phyloP scores from a whole-genome alignment of 2,888 invertebrate genomes.

The Drosophila nr. medialis region DNA sequence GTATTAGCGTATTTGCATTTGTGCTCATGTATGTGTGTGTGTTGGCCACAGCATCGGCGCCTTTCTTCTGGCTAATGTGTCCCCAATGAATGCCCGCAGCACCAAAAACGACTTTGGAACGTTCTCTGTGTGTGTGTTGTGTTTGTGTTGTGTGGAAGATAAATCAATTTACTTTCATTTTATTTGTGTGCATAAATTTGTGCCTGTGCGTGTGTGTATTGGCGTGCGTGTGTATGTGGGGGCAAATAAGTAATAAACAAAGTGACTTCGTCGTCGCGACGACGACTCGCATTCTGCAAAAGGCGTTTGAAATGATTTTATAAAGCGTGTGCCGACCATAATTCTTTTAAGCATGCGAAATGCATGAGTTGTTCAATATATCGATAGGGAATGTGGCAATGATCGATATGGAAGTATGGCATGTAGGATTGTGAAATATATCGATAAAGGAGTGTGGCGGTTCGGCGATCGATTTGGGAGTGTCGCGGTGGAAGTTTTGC shows the following conservation, averaged over 20 bases:
- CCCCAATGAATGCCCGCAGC: constrained; percentile 77
- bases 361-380: not conserved
- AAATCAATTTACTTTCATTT: constrained; percentile 80
- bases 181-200: constrained; percentile 78
- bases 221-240: constrained; percentile 20
- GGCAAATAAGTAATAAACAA: constrained; percentile 59
- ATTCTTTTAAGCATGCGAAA: constrained; percentile 12
- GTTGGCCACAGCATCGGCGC: constrained; percentile 54
- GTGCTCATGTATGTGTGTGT: constrained; percentile 36
- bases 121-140: constrained; percentile 31
- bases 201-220: constrained; percentile 17
- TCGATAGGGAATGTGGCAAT: not conserved
- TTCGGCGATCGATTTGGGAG: too few species aligned
- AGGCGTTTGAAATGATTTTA: constrained; percentile 69
- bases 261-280: constrained; percentile 46
- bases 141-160: constrained; percentile 58
- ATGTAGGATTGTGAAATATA: not conserved
- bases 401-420: not conserved
- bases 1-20: constrained; percentile 65
- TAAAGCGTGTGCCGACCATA: constrained; percentile 54
- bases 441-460: not conserved
- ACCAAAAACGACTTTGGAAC: constrained; percentile 55
- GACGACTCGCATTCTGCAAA: constrained; percentile 35
- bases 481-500: too few species aligned
- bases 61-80: constrained; percentile 79